Evolutionary conservation across 2,888 invertebrate genomes (phyloP).

Genomic region (Coleophora deauratella): DNA sequence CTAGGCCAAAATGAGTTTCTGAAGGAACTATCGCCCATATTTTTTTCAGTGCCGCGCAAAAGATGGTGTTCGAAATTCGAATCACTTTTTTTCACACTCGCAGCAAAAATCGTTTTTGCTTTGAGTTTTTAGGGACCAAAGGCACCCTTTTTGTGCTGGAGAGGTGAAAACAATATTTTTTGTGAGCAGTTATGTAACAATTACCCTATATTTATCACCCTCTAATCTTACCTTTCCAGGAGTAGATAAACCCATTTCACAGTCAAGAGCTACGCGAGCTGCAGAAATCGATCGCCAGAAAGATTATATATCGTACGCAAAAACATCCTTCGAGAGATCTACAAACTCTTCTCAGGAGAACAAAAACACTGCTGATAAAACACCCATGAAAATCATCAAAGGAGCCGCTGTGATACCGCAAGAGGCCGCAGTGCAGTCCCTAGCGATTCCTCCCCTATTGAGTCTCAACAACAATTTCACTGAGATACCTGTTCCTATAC

Average conservation of each 20-base stretch:
- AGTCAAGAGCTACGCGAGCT: background rate
- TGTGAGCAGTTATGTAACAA: no score
- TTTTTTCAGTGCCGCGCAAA: no score
- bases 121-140: no score
- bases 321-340: conserved; percentile 12
- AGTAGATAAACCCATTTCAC: conserved; percentile 1
- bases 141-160: no score
- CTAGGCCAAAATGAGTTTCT: no score
- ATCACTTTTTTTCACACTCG: no score
- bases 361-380: conserved; percentile 12
- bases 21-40: no score
- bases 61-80: no score
- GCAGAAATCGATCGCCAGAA: background rate
- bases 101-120: no score
- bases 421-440: conserved; percentile 41
- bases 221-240: conserved; percentile 3
- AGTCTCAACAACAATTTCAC: conserved; percentile 48
- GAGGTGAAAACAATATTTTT: no score
- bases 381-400: conserved; percentile 32
- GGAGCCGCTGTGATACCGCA: conserved; percentile 43
- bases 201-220: background rate
- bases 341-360: conserved; percentile 12
- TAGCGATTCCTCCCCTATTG: conserved; percentile 45
- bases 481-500: conserved; percentile 54
- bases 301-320: background rate